A percentile compares a stretch with the other conserved stretches of the same genome.
Conservation (phyloP, 2,113 vertebrate genomes). For the Labeo catla region DNA sequence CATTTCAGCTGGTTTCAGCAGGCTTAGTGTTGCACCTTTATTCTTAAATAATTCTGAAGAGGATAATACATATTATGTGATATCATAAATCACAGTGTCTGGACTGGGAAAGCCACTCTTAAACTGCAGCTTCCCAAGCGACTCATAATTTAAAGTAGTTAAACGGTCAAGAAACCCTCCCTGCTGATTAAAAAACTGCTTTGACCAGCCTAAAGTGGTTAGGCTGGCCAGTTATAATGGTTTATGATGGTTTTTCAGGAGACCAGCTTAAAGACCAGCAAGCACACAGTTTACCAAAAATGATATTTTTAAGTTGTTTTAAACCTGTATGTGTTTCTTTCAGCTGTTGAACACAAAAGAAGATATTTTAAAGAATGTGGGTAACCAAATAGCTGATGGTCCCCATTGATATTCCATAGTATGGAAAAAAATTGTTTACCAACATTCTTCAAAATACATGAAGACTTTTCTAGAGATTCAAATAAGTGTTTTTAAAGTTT, state of each 20-base stretch:
- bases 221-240: background rate
- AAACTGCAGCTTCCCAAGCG: background rate
- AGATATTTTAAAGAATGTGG: no score
- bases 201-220: background rate
- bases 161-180: background rate
- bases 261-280: no score
- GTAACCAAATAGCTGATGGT: no score
- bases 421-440: background rate
- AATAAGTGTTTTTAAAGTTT: no score
- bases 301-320: no score
- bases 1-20: slow-evolving; percentile 1
- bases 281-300: no score
- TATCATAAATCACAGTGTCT: slow-evolving; percentile 4
- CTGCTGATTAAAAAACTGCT: background rate
- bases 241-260: background rate
- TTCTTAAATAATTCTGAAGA: slow-evolving; percentile 5
- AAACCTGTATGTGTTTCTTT: no score
- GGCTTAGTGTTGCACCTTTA: background rate
- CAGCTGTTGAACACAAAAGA: no score
- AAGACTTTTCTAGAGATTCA: no score
- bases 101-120: background rate
- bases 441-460: background rate
- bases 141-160: slow-evolving; percentile 5
- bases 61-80: slow-evolving; percentile 18
- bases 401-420: no score